Conservation (phyloP, 2,113 vertebrate genomes). For the Tinamus guttatus region DNA sequence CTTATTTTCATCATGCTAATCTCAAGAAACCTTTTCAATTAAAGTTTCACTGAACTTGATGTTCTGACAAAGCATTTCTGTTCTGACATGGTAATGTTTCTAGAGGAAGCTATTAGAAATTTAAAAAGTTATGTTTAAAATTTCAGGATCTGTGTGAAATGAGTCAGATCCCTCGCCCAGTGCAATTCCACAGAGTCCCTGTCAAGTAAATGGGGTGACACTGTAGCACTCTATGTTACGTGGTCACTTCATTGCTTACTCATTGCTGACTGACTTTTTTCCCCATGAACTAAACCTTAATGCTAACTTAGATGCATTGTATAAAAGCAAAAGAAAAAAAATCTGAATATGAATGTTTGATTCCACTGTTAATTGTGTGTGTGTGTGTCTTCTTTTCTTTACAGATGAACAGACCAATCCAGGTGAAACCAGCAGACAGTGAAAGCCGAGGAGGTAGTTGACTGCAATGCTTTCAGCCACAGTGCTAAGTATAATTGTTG, state of each 20-base stretch:
- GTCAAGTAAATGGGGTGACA: neutral
- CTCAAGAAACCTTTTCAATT: conserved; percentile 7
- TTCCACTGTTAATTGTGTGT: neutral
- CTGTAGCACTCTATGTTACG: neutral
- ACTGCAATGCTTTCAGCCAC: conserved; percentile 81
- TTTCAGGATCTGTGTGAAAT: conserved; percentile 13
- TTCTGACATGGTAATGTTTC: neutral
- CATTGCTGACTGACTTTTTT: neutral
- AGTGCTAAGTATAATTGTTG: conserved; percentile 70
- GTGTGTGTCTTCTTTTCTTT: conserved; percentile 68
- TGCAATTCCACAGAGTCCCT: neutral
- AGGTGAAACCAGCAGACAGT: conserved; percentile 99
- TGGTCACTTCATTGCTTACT: neutral
- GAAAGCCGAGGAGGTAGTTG: conserved; percentile 99
- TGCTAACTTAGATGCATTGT: neutral
- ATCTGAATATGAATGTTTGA: neutral
- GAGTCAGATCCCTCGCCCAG: neutral
- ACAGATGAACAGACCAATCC: conserved; percentile 99
- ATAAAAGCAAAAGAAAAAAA: neutral
- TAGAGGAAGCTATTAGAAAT: conserved; percentile 20
- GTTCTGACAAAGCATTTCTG: conserved; percentile 13
- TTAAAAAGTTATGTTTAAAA: conserved; percentile 4
- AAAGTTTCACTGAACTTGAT: neutral
- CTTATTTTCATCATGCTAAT: neutral
- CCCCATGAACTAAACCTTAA: neutral